Base-by-base conservation (phyloP, 2,797 vertebrate genomes). In the Chrysocyon brachyurus region DNA sequence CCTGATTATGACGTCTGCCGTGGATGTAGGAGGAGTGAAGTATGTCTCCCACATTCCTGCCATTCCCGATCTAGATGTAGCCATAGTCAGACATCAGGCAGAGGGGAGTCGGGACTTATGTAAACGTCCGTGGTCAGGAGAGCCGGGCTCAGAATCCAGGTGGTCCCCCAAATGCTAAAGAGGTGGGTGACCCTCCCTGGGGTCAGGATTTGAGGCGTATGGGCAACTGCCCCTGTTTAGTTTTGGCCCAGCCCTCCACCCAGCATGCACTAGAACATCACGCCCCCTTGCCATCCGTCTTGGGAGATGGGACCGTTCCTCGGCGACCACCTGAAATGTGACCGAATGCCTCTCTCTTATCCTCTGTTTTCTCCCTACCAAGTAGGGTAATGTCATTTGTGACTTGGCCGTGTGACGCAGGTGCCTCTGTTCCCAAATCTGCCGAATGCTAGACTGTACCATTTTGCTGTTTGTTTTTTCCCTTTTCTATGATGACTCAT, bases 211-310 rank as follows among this genome's bases (percentile, higher is more conserved):
- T 11, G 19, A 17, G 81, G n/a, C 52, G 4, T 17, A 2, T 2
- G 73, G 16, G 40, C 11, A 3, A 31, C 52, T 10, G 19, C 3
- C 15, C 24, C 24, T 24, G 0, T 14, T 12, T 17, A 24, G 36
- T 57, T 54, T 46, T 33, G 28, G 17, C 59, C 19, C 46, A n/a
- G 0, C 24, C 16, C 5, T 2, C 3, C 6, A 26, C 66, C 15
- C 36, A 9, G 31, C 2, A 0, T 28, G 61, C 33, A 46, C 24
- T 3, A 4, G 57, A 86, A 22, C 0, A 0, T 2, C 9, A 1
- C 2, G 2, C 33, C 36, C 33, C 31, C 26, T 59, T 61, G 54
- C 28, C 33, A 2, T 3, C 87, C 31, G 2, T 49, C 31, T 22
- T 3, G 2, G 57, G 22, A 3, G 57, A 24, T 17, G 28, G 22